These are phyloP conservation scores for Platypus cylindrus DNA, from an alignment of 2,888 invertebrate genomes.

Conservation along the genomic window DNA sequence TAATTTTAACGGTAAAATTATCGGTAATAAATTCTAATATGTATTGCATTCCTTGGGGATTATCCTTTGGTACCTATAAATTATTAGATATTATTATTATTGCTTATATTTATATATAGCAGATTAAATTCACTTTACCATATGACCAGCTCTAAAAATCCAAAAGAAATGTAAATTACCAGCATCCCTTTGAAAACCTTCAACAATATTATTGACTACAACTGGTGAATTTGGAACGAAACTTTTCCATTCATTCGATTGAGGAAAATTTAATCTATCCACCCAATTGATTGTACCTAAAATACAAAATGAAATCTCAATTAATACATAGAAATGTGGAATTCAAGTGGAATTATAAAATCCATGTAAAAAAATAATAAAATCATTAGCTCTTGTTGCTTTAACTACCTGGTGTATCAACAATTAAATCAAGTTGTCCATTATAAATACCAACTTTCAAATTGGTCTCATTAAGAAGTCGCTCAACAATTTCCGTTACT, in stretches of 20 bases:
- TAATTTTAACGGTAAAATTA: slow-evolving; percentile 9
- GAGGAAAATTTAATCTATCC: slow-evolving; percentile 40
- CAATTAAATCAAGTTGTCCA: slow-evolving; percentile 75
- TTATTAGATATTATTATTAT: not conserved
- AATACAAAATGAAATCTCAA: too few relatives aligned
- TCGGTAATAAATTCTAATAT: slow-evolving; percentile 11
- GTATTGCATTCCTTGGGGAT: slow-evolving; percentile 11
- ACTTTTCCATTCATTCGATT: slow-evolving; percentile 42
- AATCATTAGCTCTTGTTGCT: not conserved
- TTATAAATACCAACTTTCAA: slow-evolving; percentile 58
- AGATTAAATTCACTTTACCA: slow-evolving; percentile 39
- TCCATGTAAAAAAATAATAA: too few relatives aligned
- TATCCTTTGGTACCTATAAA: slow-evolving; percentile 12
- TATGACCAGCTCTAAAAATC: slow-evolving; percentile 69
- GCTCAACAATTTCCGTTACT: slow-evolving; percentile 55
- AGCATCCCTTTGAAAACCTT: slow-evolving; percentile 58
- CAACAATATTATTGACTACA: slow-evolving; percentile 46
- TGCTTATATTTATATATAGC: slow-evolving; percentile 1
- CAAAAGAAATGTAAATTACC: slow-evolving; percentile 64
- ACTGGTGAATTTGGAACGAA: slow-evolving; percentile 42
- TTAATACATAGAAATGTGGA: too few relatives aligned
- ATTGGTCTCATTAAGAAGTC: slow-evolving; percentile 52
- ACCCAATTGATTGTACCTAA: slow-evolving; percentile 45
- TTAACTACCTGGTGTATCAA: slow-evolving; percentile 55
- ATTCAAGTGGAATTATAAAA: not conserved